phyloP scores from a whole-genome alignment of 1,140 invertebrate genomes.

The Psix sp. region DNA sequence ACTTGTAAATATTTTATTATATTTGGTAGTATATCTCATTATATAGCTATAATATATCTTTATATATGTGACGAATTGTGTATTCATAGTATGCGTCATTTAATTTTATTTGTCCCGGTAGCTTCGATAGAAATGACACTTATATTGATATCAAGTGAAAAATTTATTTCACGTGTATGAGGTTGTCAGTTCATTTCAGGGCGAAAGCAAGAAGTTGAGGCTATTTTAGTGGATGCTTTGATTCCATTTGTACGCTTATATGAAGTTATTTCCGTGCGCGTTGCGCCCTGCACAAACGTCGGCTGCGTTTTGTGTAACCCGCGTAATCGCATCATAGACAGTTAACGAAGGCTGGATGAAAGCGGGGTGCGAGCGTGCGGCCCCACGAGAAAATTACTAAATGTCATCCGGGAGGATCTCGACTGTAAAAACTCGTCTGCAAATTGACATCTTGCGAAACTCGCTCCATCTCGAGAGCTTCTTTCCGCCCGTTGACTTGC shows the following conservation, averaged over 20 bases:
- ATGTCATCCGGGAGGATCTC: constrained; percentile 32
- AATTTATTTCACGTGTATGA: not conserved
- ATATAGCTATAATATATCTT: too few relatives aligned
- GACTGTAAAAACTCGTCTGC: constrained; percentile 40
- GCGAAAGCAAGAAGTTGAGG: not conserved
- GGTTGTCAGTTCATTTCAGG: not conserved
- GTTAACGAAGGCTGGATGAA: constrained; percentile 43
- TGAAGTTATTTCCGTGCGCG: constrained; percentile 40
- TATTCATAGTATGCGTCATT: too few relatives aligned
- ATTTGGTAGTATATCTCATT: too few relatives aligned
- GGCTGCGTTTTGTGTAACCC: constrained; percentile 34
- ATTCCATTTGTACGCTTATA: constrained; percentile 35
- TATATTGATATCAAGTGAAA: too few relatives aligned
- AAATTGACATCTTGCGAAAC: constrained; percentile 49
- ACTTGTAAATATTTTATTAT: too few relatives aligned
- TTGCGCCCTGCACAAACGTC: constrained; percentile 15
- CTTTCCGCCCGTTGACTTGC: constrained; percentile 19
- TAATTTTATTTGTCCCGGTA: too few relatives aligned
- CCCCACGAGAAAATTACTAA: constrained; percentile 49
- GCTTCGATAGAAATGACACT: too few relatives aligned
- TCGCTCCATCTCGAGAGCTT: constrained; percentile 26
- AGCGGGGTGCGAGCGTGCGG: constrained; percentile 14
- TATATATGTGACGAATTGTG: too few relatives aligned
- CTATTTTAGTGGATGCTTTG: constrained; percentile 21
- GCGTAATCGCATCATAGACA: constrained; percentile 52